Conservation (phyloP, 2,888 invertebrate species). For the Andrena minutula region DNA sequence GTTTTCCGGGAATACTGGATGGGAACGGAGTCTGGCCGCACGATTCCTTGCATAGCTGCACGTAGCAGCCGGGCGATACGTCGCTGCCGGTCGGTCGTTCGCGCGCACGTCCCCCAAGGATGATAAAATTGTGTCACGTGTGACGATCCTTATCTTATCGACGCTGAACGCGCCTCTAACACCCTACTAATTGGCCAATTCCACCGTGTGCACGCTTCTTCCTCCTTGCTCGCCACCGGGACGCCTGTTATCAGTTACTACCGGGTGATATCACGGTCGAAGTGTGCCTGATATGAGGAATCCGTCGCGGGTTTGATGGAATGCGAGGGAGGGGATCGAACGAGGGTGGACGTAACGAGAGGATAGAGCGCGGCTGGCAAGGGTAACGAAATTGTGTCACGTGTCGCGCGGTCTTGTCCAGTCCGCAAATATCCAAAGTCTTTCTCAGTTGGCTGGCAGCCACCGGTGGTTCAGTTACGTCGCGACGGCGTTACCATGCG, state of each 20-base stretch:
- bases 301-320: background rate
- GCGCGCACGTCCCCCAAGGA: slow-evolving; percentile 48
- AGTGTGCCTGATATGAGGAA: background rate
- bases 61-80: slow-evolving; percentile 52
- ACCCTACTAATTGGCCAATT: slow-evolving; percentile 44
- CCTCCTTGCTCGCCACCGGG: no score
- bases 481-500: slow-evolving; percentile 31
- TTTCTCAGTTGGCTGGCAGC: slow-evolving; percentile 74
- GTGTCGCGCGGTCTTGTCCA: slow-evolving; percentile 70
- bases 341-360: background rate
- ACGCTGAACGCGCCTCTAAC: slow-evolving; percentile 25
- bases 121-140: slow-evolving; percentile 77
- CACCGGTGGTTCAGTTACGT: slow-evolving; percentile 58
- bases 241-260: background rate
- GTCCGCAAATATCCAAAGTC: slow-evolving; percentile 76
- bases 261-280: background rate
- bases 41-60: slow-evolving; percentile 68
- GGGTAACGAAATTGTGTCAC: slow-evolving; percentile 74
- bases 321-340: background rate
- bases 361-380: slow-evolving; percentile 17
- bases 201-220: background rate
- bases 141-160: slow-evolving; percentile 54
- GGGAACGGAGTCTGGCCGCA: slow-evolving; percentile 58
- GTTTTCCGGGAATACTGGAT: slow-evolving; percentile 59
- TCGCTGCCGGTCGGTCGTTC: slow-evolving; percentile 18